Percentiles rank a stretch among this genome's conserved stretches.
Evolutionary conservation across 2,888 invertebrate species (phyloP).

Genomic region (Oeneis ivallda): DNA sequence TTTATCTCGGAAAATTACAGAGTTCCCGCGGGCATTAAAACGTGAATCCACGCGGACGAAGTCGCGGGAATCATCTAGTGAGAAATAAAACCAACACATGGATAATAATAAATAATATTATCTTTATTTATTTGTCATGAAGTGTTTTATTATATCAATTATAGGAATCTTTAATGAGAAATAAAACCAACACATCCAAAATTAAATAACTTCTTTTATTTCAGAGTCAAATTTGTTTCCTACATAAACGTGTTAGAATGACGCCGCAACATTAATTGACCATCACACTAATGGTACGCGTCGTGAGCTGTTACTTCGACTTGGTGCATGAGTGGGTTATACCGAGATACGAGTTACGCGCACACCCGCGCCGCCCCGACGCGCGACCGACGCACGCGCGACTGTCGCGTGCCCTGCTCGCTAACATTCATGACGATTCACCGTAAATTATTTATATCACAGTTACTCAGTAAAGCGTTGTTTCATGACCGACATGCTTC

Average conservation of each 20-base stretch:
- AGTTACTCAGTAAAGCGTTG: slow-evolving; percentile 41
- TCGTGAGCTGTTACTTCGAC: slow-evolving; percentile 54
- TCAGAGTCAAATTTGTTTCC: slow-evolving; percentile 81
- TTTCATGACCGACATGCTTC: slow-evolving; percentile 29
- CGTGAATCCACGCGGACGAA: too few species aligned
- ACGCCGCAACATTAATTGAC: slow-evolving; percentile 77
- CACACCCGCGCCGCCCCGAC: slow-evolving; percentile 27
- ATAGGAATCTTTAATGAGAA: slow-evolving; percentile 39
- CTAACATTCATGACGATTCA: slow-evolving; percentile 53
- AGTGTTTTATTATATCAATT: too few species aligned
- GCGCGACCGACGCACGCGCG: slow-evolving; percentile 43
- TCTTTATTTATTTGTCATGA: too few species aligned
- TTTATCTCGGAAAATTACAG: too few species aligned
- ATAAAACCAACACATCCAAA: slow-evolving; percentile 76
- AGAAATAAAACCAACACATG: too few species aligned
- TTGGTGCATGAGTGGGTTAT: slow-evolving; percentile 65
- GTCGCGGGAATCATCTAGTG: too few species aligned
- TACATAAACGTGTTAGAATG: slow-evolving; percentile 81
- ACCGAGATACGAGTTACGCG: slow-evolving; percentile 24
- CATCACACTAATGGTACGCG: slow-evolving; percentile 74
- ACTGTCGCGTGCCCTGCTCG: slow-evolving; percentile 31
- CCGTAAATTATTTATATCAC: slow-evolving; percentile 63
- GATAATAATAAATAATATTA: too few species aligned
- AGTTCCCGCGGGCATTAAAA: too few species aligned
- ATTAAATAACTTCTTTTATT: slow-evolving; percentile 82